These are phyloP conservation scores for Phrynocephalus forsythii DNA, from an alignment of 2,797 vertebrate genomes.

Conservation along the genomic window DNA sequence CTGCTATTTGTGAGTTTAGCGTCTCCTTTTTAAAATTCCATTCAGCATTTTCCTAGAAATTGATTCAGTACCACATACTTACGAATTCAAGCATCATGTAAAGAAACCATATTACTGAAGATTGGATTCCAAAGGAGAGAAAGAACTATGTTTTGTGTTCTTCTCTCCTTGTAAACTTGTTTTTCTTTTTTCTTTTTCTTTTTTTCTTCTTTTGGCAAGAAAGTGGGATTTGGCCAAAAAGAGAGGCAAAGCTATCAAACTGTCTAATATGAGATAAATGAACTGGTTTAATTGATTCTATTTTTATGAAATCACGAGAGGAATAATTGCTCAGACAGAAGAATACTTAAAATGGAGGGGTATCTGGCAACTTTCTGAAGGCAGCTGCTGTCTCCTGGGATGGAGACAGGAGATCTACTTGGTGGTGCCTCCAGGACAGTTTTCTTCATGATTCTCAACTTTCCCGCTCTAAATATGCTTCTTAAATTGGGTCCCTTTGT, in stretches of 20 bases:
- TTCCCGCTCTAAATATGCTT: conserved; percentile 11
- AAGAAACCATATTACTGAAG: background rate
- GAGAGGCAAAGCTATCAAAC: background rate
- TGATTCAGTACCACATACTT: background rate
- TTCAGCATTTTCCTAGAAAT: background rate
- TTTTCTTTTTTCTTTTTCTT: background rate
- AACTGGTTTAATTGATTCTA: background rate
- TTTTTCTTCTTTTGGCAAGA: background rate
- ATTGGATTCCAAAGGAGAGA: background rate
- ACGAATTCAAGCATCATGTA: background rate
- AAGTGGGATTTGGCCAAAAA: background rate
- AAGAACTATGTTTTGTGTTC: background rate
- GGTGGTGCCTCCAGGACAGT: background rate
- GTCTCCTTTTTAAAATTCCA: background rate
- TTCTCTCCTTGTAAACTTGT: too few species aligned
- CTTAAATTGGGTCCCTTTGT: conserved; percentile 41
- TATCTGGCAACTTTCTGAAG: background rate
- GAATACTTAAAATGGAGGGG: background rate
- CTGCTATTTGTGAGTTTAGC: background rate
- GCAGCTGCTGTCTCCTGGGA: background rate
- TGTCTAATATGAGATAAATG: background rate
- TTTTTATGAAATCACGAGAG: background rate
- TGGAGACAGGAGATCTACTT: conserved; percentile 10
- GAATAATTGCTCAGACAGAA: rapidly evolving
- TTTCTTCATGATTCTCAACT: background rate